phyloP scores from a whole-genome alignment of 1,140 invertebrate species.

The Lordiphosa stackelbergi region DNA sequence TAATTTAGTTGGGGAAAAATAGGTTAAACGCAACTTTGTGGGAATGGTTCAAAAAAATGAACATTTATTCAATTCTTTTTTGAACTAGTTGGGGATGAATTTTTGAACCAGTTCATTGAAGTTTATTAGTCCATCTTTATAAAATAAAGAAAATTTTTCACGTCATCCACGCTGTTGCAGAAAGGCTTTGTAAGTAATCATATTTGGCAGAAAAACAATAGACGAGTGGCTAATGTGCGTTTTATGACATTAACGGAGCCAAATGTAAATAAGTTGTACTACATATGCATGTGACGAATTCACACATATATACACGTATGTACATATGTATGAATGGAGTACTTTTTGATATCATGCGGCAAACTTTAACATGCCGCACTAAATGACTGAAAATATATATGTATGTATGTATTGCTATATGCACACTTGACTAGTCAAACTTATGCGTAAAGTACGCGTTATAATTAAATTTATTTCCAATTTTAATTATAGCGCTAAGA shows the following conservation, averaged over 20 bases:
- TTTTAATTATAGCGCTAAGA: too few relatives aligned
- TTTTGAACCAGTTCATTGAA: conserved; percentile 23
- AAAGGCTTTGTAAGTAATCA: conserved; percentile 40
- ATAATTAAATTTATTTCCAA: too few relatives aligned
- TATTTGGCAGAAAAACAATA: conserved; percentile 15
- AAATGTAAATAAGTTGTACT: background rate
- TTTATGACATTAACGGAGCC: background rate
- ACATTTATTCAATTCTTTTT: background rate
- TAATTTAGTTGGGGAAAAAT: too few relatives aligned
- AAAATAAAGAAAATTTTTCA: conserved; percentile 47
- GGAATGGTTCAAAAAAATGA: background rate
- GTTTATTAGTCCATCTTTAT: conserved; percentile 25
- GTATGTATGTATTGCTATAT: too few relatives aligned
- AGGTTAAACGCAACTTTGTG: background rate
- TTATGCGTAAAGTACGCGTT: too few relatives aligned
- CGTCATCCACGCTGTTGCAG: conserved; percentile 48
- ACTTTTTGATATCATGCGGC: conserved; percentile 1
- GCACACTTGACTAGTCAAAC: too few relatives aligned
- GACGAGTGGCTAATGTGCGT: background rate
- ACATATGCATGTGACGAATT: background rate
- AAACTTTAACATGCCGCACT: conserved; percentile 9
- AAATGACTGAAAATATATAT: too few relatives aligned
- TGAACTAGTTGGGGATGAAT: background rate
- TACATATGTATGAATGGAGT: conserved; percentile 10
- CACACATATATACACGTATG: background rate